Evolutionary conservation across 2,888 invertebrate species (phyloP).

Genomic region (Erebia ligea): DNA sequence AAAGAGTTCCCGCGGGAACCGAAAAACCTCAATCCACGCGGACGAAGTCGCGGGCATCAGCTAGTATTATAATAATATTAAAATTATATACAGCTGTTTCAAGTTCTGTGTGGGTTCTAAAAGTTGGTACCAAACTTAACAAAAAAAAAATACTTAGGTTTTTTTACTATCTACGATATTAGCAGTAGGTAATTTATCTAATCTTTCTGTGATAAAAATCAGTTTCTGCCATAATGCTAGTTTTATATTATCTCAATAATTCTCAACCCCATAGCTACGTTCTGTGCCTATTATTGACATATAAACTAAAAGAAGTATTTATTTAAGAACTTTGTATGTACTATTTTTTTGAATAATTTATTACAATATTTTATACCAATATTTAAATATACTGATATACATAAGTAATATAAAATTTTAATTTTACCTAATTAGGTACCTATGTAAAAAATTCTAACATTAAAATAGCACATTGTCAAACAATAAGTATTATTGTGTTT

Average conservation of each 20-base stretch:
- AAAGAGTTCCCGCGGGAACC: too few species aligned
- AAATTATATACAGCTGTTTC: constrained; percentile 5
- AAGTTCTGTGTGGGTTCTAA: not conserved
- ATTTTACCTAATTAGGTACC: not conserved
- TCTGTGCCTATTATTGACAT: constrained; percentile 35
- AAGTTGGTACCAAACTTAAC: not conserved
- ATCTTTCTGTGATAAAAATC: constrained; percentile 49
- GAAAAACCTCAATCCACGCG: too few species aligned
- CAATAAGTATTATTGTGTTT: too few species aligned
- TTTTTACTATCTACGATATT: constrained; percentile 35
- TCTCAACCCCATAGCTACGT: constrained; percentile 39
- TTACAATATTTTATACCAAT: constrained; percentile 23
- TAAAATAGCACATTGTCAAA: not conserved
- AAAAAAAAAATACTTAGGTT: not conserved
- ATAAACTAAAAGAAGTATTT: constrained; percentile 6
- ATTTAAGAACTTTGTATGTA: constrained; percentile 21
- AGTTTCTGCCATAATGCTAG: constrained; percentile 43
- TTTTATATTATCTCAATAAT: constrained; percentile 17
- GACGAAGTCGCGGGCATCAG: too few species aligned
- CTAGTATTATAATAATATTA: not conserved
- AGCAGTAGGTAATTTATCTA: constrained; percentile 41
- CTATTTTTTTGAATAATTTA: constrained; percentile 21
- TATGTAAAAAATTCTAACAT: too few species aligned
- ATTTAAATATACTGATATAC: constrained; percentile 11
- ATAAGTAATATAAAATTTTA: not conserved